Base-by-base conservation (phyloP, 2,797 vertebrate species). In the Mycteria americana region DNA sequence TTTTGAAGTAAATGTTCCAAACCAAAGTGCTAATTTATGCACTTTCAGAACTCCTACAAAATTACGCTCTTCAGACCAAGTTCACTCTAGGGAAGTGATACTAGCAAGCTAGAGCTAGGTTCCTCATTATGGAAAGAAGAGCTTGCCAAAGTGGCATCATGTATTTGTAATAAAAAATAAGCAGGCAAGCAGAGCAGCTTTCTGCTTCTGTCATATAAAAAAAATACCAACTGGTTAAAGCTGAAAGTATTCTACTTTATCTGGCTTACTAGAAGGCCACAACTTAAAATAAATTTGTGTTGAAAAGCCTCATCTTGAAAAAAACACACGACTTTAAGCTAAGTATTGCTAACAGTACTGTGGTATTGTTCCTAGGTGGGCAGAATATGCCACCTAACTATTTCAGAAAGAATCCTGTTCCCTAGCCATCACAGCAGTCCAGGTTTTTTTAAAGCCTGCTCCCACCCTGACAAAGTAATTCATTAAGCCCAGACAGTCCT, bases 401-500 rank as follows among this genome's bases (percentile, higher is more conserved):
- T 16, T 87, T 9, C 25, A 59, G 53, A 9, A 37, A 37, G n/a
- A 72, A 54, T 28, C 50, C 54, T 31, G 4, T 64, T 89, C 64
- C 86, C 56, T 39, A 24, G 27, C 53, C 12, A 31, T 22, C 39
- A n/a, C 13, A 50, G 30, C 53, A 68, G 48, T 69, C 57, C 74
- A 54, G 62, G 10, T 11, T 64, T 67, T 74, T 75, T n/a, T 3
- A 3, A 82, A 94, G 60, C 79, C 57, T 51, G 56, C 18, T 72
- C 67, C 45, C 45, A 64, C 70, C n/a, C 77, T 45, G 23, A 63
- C 73, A 17, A 79, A 89, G 89, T 94, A 94, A 95, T 46, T 93
- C 64, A 93, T 96, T 97, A 96, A 97, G 70, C 95, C 0, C 9
- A 65, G 73, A 77, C 59, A 73, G 85, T 59, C 60, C 43, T 68